Evolutionary conservation across 2,113 vertebrate species (phyloP), one percentile per base, ranked within the genome.

Genomic region (Tupaia tana): DNA sequence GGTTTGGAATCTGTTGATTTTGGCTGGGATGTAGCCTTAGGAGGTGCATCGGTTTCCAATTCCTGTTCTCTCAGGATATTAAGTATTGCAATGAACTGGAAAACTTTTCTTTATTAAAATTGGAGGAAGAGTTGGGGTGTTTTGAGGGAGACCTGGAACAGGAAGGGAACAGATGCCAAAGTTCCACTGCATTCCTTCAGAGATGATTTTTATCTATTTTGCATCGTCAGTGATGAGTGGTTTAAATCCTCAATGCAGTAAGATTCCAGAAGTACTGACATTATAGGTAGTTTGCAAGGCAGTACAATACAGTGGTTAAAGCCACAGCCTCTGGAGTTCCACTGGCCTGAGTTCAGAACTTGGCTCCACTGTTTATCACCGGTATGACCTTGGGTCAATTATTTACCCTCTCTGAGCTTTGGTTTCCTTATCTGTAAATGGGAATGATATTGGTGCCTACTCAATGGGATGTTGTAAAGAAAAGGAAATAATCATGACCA

Each of bases 51-150:
- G 1, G 64, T 95, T 96, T 97, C 95, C 89, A 97, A 86, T 97
- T 97, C 95, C 93, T 95, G 94, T 96, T 96, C 92, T 96, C 54
- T 94, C 95, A 96, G 97, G 94, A 96, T 97, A 95, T 95, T 96
- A 96, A 96, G 94, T 93, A 93, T 96, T 95, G 66, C 84, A 75
- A 58, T 77, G 91, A 93, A 85, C 90, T 93, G 94, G 91, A 93
- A 96, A 91, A 92, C 94, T 91, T 96, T 56, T 95, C 79, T 95
- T 86, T 96, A 80, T 94, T 94, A 96, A 95, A 93, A 96, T 77
- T 83, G 94, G 86, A 95, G 96, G 93, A 97, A 97, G 89, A 97
- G 82, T 96, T 81, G 78, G 71, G 27, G 25, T 94, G 71, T 95
- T 97, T 86, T 90, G 87, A 93, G 64, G 86, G 95, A 96, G 94